phyloP scores from a whole-genome alignment of 2,113 vertebrate species.

The Marmota monax region DNA sequence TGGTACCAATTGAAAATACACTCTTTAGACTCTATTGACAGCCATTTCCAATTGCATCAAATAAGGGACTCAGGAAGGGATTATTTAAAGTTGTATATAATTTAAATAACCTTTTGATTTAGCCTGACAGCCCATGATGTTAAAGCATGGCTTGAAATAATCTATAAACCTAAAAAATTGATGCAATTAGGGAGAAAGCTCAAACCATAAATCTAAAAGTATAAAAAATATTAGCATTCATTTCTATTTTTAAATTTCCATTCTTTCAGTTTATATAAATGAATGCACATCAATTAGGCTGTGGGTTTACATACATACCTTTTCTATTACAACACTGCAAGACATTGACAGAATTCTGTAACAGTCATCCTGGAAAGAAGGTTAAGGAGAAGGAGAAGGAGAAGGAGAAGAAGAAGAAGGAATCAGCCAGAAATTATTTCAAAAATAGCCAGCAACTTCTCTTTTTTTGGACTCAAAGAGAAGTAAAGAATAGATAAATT shows the following conservation, averaged over 20 bases:
- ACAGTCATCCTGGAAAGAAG: background rate
- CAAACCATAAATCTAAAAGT: slow-evolving; percentile 20
- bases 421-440: background rate
- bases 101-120: slow-evolving; percentile 42
- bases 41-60: slow-evolving; percentile 13
- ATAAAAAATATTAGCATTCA: background rate
- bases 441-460: background rate
- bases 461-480: background rate
- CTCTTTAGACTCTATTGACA: slow-evolving; percentile 14
- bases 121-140: slow-evolving; percentile 19
- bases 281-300: background rate
- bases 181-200: slow-evolving; percentile 50
- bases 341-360: background rate
- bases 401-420: background rate
- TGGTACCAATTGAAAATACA: background rate
- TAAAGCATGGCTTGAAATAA: background rate
- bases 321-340: background rate
- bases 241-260: slow-evolving; percentile 2
- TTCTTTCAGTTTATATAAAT: background rate
- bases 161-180: slow-evolving; percentile 26
- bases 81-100: background rate
- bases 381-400: background rate
- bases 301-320: background rate
- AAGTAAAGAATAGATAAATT: background rate
- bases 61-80: background rate